Percentiles rank a stretch among this genome's conserved stretches.
Evolutionary conservation across 2,888 invertebrate species (phyloP).

Genomic region (Agrochola macilenta): DNA sequence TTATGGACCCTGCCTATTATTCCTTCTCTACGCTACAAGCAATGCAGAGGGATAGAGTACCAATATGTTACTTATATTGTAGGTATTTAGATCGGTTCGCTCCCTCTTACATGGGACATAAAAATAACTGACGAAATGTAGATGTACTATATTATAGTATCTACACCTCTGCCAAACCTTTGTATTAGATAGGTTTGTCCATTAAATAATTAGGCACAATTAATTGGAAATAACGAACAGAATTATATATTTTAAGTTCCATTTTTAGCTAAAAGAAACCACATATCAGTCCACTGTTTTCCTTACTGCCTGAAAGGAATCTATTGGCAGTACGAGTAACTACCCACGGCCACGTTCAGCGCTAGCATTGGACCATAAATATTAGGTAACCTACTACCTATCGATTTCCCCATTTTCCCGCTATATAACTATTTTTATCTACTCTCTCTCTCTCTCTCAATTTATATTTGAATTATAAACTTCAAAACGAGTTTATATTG

Average conservation of each 20-base stretch:
- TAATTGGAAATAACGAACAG: neutral
- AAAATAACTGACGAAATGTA: neutral
- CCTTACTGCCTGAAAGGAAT: neutral
- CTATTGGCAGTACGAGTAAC: neutral
- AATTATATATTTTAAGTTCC: neutral
- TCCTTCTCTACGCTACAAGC: neutral
- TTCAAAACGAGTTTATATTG: too few relatives aligned
- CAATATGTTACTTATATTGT: neutral
- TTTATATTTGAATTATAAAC: too few relatives aligned
- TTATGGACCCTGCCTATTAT: neutral
- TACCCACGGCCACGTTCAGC: neutral
- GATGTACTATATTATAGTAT: neutral
- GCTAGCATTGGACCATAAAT: neutral
- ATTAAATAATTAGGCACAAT: neutral
- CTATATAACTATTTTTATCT: neutral
- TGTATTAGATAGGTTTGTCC: neutral
- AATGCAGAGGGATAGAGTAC: neutral
- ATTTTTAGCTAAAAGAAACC: neutral
- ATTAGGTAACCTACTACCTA: too few relatives aligned
- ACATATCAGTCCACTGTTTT: neutral
- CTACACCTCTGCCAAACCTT: neutral
- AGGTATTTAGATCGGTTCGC: neutral
- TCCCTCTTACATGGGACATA: neutral
- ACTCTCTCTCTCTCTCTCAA: too few relatives aligned
- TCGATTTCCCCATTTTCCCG: neutral